A percentile compares a stretch with the other conserved stretches of the same genome.
These are phyloP conservation scores for Malurus melanocephalus DNA, from an alignment of 2,113 vertebrate genomes.

Conservation along the genomic window DNA sequence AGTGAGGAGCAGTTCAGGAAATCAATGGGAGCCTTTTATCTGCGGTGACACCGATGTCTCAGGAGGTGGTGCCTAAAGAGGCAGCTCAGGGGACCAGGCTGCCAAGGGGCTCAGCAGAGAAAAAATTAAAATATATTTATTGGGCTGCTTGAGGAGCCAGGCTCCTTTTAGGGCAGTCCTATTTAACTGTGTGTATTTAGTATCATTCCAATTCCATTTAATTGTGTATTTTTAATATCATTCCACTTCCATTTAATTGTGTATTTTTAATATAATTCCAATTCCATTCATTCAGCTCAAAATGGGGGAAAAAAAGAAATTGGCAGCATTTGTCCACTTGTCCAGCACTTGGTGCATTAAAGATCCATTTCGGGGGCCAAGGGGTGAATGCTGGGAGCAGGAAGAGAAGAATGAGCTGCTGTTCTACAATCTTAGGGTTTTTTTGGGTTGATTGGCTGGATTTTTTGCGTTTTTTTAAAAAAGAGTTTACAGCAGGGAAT, in stretches of 20 bases:
- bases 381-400: not conserved
- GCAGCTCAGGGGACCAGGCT: conserved; percentile 84
- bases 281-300: not conserved
- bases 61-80: conserved; percentile 99
- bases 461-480: too few relatives aligned
- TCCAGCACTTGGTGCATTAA: not conserved
- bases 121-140: conserved; percentile 71
- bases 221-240: not conserved
- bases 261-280: too few relatives aligned
- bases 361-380: not conserved
- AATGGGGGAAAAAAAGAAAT: not conserved
- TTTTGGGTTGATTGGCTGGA: not conserved
- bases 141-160: conserved; percentile 41
- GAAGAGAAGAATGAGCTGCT: not conserved
- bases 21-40: conserved; percentile 99
- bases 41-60: conserved; percentile 98
- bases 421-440: not conserved
- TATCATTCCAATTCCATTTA: not conserved
- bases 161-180: conserved; percentile 38
- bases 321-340: not conserved
- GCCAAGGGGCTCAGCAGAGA: conserved; percentile 67
- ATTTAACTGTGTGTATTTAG: not conserved
- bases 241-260: too few relatives aligned
- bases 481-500: not conserved
- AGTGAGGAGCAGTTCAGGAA: conserved; percentile 93